These are phyloP conservation scores for Myopa testacea DNA, from an alignment of 2,888 invertebrate species.

Conservation along the genomic window DNA sequence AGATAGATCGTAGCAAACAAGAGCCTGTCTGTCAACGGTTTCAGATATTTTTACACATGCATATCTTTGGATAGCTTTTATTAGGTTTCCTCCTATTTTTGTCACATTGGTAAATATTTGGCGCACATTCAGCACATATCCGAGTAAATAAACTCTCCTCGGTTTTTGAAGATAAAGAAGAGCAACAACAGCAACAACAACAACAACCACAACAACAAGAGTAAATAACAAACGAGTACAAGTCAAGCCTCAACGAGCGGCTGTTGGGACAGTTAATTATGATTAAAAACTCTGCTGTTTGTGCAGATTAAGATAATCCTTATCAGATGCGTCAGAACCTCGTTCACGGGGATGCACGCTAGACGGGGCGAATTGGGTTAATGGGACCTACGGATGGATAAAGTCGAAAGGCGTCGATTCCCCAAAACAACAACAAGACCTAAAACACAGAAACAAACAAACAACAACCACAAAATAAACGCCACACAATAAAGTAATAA, in stretches of 20 bases:
- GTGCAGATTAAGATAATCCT: constrained; percentile 64
- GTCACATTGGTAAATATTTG: constrained; percentile 14
- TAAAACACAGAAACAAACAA: constrained; percentile 6
- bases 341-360: constrained; percentile 2
- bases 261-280: constrained; percentile 18
- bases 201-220: not conserved
- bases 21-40: constrained; percentile 1
- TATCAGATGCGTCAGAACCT: constrained; percentile 52
- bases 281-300: constrained; percentile 51
- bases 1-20: not conserved
- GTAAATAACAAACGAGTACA: not conserved
- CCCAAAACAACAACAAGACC: constrained; percentile 38
- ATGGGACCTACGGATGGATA: constrained; percentile 31
- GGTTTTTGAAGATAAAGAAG: not conserved
- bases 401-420: not conserved
- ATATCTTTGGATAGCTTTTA: constrained; percentile 4
- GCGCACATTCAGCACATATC: constrained; percentile 9
- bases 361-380: not conserved
- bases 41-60: not conserved
- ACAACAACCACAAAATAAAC: constrained; percentile 12
- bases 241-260: not conserved
- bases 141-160: not conserved
- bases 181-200: not conserved
- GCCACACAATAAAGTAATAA: constrained; percentile 1
- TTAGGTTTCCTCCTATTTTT: not conserved